A percentile compares a stretch with the other conserved stretches of the same genome.
phyloP scores from a whole-genome alignment of 2,888 invertebrate species.

The Smittia aterrima region DNA sequence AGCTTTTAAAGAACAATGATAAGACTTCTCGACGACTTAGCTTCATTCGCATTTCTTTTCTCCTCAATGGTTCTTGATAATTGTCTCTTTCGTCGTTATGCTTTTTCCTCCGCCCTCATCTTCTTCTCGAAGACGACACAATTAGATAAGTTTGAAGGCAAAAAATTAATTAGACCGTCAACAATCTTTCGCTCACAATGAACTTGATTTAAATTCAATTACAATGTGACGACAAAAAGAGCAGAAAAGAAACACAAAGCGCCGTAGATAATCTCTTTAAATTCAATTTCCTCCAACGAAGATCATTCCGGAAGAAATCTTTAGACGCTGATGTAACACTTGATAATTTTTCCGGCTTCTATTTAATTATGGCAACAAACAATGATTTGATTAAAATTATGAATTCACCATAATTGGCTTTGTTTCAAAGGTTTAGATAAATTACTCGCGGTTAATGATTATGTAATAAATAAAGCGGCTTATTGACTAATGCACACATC shows the following conservation, averaged over 20 bases:
- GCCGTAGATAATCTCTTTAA: not conserved
- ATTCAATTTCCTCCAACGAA: not conserved
- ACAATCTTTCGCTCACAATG: not conserved
- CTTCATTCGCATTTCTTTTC: not conserved
- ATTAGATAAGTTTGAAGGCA: not conserved
- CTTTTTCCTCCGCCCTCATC: not conserved
- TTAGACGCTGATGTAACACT: not conserved
- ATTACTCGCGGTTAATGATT: constrained; percentile 33
- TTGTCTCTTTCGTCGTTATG: not conserved
- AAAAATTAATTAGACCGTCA: not conserved
- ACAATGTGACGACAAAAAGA: not conserved
- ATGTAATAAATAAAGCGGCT: constrained; percentile 39
- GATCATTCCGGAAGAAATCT: not conserved
- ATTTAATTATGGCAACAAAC: constrained; percentile 9
- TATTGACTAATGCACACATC: not conserved
- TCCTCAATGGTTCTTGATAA: not conserved
- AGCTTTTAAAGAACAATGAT: constrained; percentile 14
- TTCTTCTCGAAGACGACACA: not conserved
- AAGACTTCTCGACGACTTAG: not conserved
- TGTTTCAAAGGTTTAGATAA: constrained; percentile 9
- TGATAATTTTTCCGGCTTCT: not conserved
- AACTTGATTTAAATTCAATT: constrained; percentile 35
- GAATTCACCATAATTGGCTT: not conserved
- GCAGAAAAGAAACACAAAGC: not conserved
- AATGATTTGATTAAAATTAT: not conserved